Base-by-base conservation (phyloP, 2,113 vertebrate species). In the Thomomys bottae region DNA sequence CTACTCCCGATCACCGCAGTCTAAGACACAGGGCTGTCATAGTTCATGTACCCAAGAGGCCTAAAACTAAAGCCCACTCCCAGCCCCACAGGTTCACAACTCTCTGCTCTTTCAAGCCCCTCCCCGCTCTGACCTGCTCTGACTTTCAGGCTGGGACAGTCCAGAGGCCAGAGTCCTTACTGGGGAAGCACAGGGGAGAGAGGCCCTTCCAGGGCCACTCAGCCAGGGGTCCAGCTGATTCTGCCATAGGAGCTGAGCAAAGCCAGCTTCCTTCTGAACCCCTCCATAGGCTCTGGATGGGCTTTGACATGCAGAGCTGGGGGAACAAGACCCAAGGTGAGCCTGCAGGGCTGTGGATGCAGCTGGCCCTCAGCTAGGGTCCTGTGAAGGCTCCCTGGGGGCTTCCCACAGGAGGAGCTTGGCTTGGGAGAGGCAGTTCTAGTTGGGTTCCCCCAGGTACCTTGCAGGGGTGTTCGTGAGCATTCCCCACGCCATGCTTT, bases 211-310 rank as follows among this genome's bases (percentile, higher is more conserved):
- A 42, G 83, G 59, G 23, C 67, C 21, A 8, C 63, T n/a, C n/a
- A 84, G 70, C 63, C 36, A 2, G 23, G 15, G 76, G 28, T 34
- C 67, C 45, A 21, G 80, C 81, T 10, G 38, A 32, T 80, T 71
- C 71, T 42, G 11, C 6, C 3, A 32, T n/a, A 57, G 40, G 34
- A 42, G 59, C 61, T 0, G 5, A 14, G 59, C 2, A 40, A 34
- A 38, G n/a, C 54, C 78, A 61, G 42, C 88, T 66, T 70, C 59
- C 42, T 82, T 71, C 70, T 85, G n/a, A 66, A 42, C 21, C 42
- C 75, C 12, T 24, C 68, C 6, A 38, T 1, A 2, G 68, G 34
- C 63, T 17, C 42, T 21, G 38, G 81, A 34, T 2, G 8, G 67
- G 36, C 24, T 86, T 66, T 30, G 61, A 30, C 12, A 10, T 26